Percentiles rank a stretch among this genome's conserved stretches.
Conservation (phyloP, 1,140 invertebrate species). For the Papilio dardanus region DNA sequence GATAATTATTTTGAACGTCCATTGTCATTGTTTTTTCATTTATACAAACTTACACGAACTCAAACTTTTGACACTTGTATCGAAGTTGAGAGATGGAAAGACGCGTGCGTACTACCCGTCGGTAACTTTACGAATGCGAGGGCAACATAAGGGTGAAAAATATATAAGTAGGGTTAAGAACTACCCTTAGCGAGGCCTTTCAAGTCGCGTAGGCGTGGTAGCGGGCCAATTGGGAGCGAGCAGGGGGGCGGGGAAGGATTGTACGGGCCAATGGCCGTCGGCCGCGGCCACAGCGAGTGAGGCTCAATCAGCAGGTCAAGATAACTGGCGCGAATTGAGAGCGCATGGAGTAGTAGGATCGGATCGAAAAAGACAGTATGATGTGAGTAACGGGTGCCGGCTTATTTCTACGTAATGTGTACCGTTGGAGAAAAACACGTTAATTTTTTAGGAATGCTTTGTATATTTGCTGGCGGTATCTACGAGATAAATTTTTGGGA, state of each 20-base stretch:
- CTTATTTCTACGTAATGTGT: conserved; percentile 50
- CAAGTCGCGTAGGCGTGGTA: conserved; percentile 67
- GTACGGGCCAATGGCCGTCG: conserved; percentile 63
- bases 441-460: neutral
- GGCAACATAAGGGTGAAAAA: conserved; percentile 75
- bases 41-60: conserved; percentile 60
- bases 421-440: conserved; percentile 47
- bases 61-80: conserved; percentile 79
- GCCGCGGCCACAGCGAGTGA: conserved; percentile 63
- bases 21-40: conserved; percentile 82
- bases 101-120: conserved; percentile 74
- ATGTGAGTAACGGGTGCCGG: conserved; percentile 65
- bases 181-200: conserved; percentile 75
- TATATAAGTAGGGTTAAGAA: conserved; percentile 78
- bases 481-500: neutral
- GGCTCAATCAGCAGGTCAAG: conserved; percentile 79
- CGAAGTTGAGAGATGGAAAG: conserved; percentile 48
- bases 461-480: neutral
- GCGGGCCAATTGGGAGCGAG: conserved; percentile 59
- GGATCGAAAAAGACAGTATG: conserved; percentile 72
- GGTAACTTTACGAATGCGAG: conserved; percentile 72
- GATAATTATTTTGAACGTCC: conserved; percentile 81
- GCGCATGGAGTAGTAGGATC: conserved; percentile 79
- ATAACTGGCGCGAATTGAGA: conserved; percentile 79
- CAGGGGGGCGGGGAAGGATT: conserved; percentile 66